Base-by-base conservation (phyloP, 2,113 vertebrate species). In the Melanerpes formicivorus region DNA sequence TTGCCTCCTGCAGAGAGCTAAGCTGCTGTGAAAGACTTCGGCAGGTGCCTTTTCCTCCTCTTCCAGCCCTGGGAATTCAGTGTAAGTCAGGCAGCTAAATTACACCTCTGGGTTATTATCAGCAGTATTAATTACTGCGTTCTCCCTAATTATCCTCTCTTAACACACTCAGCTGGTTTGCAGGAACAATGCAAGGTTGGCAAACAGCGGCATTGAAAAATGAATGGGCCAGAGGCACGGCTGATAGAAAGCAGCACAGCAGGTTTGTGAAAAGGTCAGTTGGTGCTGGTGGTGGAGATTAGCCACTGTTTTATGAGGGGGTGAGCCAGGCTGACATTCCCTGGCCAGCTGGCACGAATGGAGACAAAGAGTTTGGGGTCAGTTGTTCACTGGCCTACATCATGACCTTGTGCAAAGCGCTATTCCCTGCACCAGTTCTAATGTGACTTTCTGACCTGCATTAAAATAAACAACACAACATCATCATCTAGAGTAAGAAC, bases 21-120 rank as follows among this genome's bases (percentile, higher is more conserved):
- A 98, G 98, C 96, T 97, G 96, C 98, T 98, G 97, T 89, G 91
- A 96, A 96, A 98, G 95, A 76, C 88, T 71, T 96, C 93, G 83
- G 87, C 96, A 95, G 93, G 93, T 94, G 80, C 93, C 96, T 94
- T 91, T 15, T 89, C 74, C 95, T 96, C 94, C 95, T 96, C 90
- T 84, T 93, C 72, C 63, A 73, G 90, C 91, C 67, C 80, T 46
- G 93, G 92, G 95, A 96, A 97, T 97, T 95, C 97, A 96, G 93
- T 87, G 95, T 75, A 96, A 93, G 70, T 85, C 86, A 95, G 94
- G 94, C 94, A 96, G 93, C 96, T 96, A 97, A 97, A 97, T 90
- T 86, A 96, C 84, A 95, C 69, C 95, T 88, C 82, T 84, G 91
- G 90, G 90, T 96, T 97, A 96, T 96, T 95, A 95, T 95, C 90